Evolutionary conservation across 2,797 vertebrate genomes (phyloP).

Genomic region (Synanceia verrucosa): DNA sequence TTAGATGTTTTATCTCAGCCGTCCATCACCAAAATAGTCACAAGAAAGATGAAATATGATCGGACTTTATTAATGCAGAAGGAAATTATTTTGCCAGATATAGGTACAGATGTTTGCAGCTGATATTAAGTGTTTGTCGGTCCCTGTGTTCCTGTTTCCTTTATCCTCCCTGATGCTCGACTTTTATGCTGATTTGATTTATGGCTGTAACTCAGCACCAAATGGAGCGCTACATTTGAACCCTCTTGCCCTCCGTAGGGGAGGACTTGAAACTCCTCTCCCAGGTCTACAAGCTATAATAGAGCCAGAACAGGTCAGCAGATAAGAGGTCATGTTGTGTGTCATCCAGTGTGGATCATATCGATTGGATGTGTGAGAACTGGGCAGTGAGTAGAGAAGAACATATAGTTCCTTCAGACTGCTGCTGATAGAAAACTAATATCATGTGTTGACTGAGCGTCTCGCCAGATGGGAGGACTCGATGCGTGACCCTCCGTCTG

Average conservation of each 20-base stretch:
- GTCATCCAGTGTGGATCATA: constrained; percentile 14
- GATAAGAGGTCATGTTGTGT: constrained; percentile 8
- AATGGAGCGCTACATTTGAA: constrained; percentile 43
- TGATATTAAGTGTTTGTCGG: too few species aligned
- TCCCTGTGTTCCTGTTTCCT: too few species aligned
- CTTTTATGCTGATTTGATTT: constrained; percentile 56
- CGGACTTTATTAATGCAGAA: too few species aligned
- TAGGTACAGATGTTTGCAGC: too few species aligned
- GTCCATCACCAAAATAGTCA: too few species aligned
- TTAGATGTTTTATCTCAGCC: too few species aligned
- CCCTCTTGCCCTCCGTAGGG: not conserved
- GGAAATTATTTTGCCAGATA: too few species aligned
- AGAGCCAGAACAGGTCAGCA: constrained; percentile 26
- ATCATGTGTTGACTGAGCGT: constrained; percentile 42
- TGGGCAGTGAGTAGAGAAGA: constrained; percentile 4
- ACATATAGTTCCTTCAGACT: constrained; percentile 22
- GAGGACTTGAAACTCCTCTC: constrained; percentile 33
- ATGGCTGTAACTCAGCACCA: constrained; percentile 29
- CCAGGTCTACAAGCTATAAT: constrained; percentile 38
- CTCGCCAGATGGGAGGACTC: constrained; percentile 48
- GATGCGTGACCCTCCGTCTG: constrained; percentile 46
- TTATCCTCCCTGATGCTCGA: too few species aligned
- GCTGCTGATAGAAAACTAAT: constrained; percentile 53
- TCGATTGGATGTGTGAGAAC: not conserved
- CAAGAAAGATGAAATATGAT: too few species aligned